These are phyloP conservation scores for Solea senegalensis DNA, from an alignment of 2,113 vertebrate genomes.

Conservation along the genomic window DNA sequence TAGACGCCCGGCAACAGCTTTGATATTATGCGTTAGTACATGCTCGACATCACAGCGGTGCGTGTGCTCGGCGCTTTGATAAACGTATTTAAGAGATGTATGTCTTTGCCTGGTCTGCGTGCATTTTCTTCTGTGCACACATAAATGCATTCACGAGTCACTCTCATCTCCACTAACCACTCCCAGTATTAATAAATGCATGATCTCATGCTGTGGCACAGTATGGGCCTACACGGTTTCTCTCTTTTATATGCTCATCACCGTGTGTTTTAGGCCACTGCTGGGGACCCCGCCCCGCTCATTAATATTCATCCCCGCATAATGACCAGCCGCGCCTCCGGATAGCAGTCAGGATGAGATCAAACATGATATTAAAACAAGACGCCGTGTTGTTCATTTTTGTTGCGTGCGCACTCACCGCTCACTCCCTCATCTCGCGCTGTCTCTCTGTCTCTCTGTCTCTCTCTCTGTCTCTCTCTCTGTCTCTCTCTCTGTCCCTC, in stretches of 20 bases:
- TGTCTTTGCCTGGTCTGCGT: constrained; percentile 58
- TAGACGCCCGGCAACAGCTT: constrained; percentile 53
- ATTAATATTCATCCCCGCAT: constrained; percentile 76
- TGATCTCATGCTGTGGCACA: constrained; percentile 65
- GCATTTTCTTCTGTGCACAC: constrained; percentile 66
- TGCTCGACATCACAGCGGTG: constrained; percentile 63
- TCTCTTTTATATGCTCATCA: constrained; percentile 70
- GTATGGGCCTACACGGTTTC: constrained; percentile 33
- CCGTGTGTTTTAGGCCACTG: constrained; percentile 62
- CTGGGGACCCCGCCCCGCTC: constrained; percentile 63
- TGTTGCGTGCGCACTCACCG: constrained; percentile 23
- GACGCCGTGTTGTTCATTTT: constrained; percentile 66
- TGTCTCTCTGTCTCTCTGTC: constrained; percentile 11
- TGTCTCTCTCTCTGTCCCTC: constrained; percentile 32
- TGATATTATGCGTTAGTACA: constrained; percentile 69
- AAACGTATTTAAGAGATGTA: constrained; percentile 74
- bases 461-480: constrained; percentile 32
- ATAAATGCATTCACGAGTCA: constrained; percentile 76
- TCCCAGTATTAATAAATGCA: constrained; percentile 80
- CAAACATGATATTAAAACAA: constrained; percentile 73
- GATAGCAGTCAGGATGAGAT: constrained; percentile 69
- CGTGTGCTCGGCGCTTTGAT: constrained; percentile 70
- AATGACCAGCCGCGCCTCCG: constrained; percentile 69
- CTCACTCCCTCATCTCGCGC: constrained; percentile 38
- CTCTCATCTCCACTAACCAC: constrained; percentile 60